These are phyloP conservation scores for Conus canariensis DNA, from an alignment of 2,888 invertebrate genomes.

Conservation along the genomic window DNA sequence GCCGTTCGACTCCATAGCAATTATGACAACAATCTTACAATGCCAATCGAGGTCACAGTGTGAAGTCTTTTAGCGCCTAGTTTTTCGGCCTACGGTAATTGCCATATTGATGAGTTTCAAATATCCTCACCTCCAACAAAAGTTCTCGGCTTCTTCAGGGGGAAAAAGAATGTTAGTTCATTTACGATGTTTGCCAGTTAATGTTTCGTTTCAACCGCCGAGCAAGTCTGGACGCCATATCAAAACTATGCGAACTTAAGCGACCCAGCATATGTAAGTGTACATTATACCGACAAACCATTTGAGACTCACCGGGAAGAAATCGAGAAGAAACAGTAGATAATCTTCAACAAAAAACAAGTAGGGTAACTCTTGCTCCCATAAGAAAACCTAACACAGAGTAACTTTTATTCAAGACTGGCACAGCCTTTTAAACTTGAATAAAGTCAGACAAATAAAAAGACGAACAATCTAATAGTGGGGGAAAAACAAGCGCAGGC, in stretches of 20 bases:
- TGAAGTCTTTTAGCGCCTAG: background rate
- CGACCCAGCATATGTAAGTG: background rate
- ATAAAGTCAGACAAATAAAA: too few species aligned
- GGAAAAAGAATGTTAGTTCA: background rate
- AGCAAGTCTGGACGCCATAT: constrained; percentile 23
- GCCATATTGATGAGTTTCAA: too few species aligned
- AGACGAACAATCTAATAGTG: too few species aligned
- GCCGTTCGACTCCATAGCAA: constrained; percentile 63
- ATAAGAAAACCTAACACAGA: too few species aligned
- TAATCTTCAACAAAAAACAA: background rate
- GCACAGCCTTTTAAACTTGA: too few species aligned
- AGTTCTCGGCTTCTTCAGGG: background rate
- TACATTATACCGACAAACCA: background rate
- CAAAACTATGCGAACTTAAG: constrained; percentile 34
- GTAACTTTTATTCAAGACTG: too few species aligned
- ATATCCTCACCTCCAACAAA: background rate
- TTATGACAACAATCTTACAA: constrained; percentile 65
- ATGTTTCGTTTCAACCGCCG: constrained; percentile 35
- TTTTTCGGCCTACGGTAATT: too few species aligned
- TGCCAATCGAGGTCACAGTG: background rate
- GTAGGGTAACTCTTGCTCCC: background rate
- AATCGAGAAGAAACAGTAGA: background rate
- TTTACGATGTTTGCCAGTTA: background rate
- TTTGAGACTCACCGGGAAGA: background rate
- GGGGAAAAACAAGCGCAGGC: too few species aligned